Percentiles rank a stretch among this genome's conserved stretches.
These are phyloP conservation scores for Phaethornis superciliosus DNA, from an alignment of 2,113 vertebrate genomes.

Conservation along the genomic window DNA sequence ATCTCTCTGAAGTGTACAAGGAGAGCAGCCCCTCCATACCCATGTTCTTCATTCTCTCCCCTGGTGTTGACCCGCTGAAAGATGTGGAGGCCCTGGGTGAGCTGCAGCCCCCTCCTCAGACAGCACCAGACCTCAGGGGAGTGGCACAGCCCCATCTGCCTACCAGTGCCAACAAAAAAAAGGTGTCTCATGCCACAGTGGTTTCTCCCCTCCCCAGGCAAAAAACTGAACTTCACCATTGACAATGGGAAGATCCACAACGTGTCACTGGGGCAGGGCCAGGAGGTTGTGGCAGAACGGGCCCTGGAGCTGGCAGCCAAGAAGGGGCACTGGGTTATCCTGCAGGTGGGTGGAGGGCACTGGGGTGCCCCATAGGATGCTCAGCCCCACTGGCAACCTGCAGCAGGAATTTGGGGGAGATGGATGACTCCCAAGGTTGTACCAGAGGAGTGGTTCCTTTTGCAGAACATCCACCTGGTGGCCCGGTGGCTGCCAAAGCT, in stretches of 20 bases:
- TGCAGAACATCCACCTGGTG: constrained; percentile 81
- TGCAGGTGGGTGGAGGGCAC: constrained; percentile 65
- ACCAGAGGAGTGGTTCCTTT: background rate
- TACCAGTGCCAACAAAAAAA: no score
- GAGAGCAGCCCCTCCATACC: constrained; percentile 77
- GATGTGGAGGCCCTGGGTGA: constrained; percentile 78
- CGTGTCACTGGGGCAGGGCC: constrained; percentile 80
- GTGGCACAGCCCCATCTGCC: rapidly evolving
- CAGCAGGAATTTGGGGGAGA: background rate
- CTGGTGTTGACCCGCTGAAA: constrained; percentile 75
- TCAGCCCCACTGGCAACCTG: rapidly evolving
- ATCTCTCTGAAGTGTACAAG: constrained; percentile 74
- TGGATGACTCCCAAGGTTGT: rapidly evolving
- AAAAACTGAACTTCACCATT: constrained; percentile 76
- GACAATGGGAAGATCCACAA: constrained; percentile 79
- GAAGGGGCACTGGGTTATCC: constrained; percentile 81
- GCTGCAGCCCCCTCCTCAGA: background rate
- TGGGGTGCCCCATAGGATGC: rapidly evolving
- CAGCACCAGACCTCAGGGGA: no score
- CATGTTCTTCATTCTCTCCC: constrained; percentile 81
- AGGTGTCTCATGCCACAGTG: rapidly evolving
- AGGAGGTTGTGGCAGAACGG: constrained; percentile 73
- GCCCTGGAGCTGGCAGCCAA: constrained; percentile 71
- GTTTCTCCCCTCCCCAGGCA: constrained; percentile 45
- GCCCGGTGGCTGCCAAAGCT: constrained; percentile 74